Evolutionary conservation across 2,113 vertebrate genomes (phyloP).

Genomic region (Andinoacara biseriatus): DNA sequence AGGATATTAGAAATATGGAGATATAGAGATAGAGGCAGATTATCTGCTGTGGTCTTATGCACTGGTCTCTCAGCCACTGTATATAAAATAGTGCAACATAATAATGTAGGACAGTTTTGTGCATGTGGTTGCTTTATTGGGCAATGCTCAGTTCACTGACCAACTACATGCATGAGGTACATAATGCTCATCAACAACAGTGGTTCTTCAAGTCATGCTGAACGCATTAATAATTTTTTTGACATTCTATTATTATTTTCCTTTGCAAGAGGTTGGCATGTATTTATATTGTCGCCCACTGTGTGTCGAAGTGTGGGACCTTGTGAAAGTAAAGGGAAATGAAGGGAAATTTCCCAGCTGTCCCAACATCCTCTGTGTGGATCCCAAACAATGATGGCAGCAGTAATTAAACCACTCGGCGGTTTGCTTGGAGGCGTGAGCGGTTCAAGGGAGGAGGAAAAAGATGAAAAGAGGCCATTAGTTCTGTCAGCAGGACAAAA

Average conservation of each 20-base stretch:
- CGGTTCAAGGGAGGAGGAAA: background rate
- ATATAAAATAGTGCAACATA: too few relatives aligned
- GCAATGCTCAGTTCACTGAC: background rate
- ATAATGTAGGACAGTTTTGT: too few relatives aligned
- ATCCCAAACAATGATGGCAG: conserved; percentile 20
- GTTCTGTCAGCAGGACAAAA: conserved; percentile 32
- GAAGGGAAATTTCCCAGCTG: conserved; percentile 5
- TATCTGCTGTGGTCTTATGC: background rate
- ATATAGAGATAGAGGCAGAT: background rate
- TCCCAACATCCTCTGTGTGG: conserved; percentile 10
- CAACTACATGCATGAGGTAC: background rate
- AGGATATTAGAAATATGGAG: background rate
- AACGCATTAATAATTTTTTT: background rate
- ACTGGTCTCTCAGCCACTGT: too few relatives aligned
- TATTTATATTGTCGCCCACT: background rate
- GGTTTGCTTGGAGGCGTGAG: conserved; percentile 4
- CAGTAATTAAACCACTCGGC: conserved; percentile 9
- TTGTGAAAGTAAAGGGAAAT: background rate
- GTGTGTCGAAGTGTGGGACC: background rate
- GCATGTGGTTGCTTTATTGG: too few relatives aligned
- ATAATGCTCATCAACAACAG: background rate
- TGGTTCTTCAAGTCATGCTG: too few relatives aligned
- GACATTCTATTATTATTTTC: background rate
- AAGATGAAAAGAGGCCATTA: conserved; percentile 13
- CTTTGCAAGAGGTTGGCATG: accelerated